Evolutionary conservation across 2,888 invertebrate genomes (phyloP).

Genomic region (Euproctis similis): DNA sequence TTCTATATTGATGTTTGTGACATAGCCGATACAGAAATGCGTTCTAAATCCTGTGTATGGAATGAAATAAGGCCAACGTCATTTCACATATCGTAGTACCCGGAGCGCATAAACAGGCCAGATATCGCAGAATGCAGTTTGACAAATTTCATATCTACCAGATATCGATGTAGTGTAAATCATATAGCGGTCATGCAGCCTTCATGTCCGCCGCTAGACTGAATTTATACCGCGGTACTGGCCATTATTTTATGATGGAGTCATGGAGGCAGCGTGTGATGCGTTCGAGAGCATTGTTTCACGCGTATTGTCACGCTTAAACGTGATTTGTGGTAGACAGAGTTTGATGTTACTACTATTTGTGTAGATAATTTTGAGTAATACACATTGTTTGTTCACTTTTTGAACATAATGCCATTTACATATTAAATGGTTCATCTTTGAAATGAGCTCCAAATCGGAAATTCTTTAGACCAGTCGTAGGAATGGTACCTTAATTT

Average conservation of each 20-base stretch:
- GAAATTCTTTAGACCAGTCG: too few species aligned
- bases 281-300: constrained; percentile 26
- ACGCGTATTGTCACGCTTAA: constrained; percentile 20
- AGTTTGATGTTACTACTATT: too few species aligned
- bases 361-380: too few species aligned
- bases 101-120: constrained; percentile 57
- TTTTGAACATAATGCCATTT: too few species aligned
- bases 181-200: constrained; percentile 41
- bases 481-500: too few species aligned
- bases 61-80: constrained; percentile 15
- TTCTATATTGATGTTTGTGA: too few species aligned
- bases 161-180: constrained; percentile 66
- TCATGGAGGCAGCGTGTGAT: constrained; percentile 30
- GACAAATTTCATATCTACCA: constrained; percentile 69
- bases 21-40: neutral
- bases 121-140: constrained; percentile 38
- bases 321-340: too few species aligned
- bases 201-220: constrained; percentile 30
- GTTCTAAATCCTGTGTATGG: neutral
- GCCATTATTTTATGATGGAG: constrained; percentile 35
- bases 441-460: too few species aligned
- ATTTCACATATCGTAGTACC: constrained; percentile 22
- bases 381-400: too few species aligned
- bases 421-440: too few species aligned
- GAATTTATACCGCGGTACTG: constrained; percentile 42